Evolutionary conservation across 37 sponge, comb jelly and placozoan species (phyloP).

Genomic region (Cliona cf. orientalis): DNA sequence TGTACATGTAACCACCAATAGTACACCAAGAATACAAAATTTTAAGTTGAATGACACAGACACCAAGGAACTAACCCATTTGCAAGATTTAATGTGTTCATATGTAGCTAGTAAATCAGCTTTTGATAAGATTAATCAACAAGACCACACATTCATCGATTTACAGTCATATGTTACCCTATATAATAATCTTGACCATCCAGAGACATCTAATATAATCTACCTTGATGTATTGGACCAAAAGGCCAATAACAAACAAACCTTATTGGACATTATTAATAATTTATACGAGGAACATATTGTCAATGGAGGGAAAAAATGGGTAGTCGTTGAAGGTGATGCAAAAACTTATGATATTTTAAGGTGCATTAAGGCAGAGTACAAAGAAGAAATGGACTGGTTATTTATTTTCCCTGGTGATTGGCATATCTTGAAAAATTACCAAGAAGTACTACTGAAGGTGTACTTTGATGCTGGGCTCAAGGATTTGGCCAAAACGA

Average conservation of each 20-base stretch:
- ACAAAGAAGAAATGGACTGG: slow-evolving; percentile 16
- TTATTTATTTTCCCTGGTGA: slow-evolving; percentile 36
- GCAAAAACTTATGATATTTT: background rate
- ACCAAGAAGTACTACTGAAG: slow-evolving; percentile 17
- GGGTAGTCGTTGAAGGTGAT: slow-evolving; percentile 1
- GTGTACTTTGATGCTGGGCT: slow-evolving; percentile 34
- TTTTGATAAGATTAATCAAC: background rate
- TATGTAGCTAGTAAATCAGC: background rate
- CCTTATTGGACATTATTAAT: background rate
- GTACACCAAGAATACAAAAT: background rate
- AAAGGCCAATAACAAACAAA: background rate
- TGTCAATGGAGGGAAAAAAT: background rate
- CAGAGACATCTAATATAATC: background rate
- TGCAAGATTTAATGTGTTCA: background rate
- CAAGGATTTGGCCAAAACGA: slow-evolving; percentile 9
- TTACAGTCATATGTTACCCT: background rate
- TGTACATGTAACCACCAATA: too few species aligned
- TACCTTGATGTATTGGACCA: background rate
- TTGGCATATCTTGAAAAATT: slow-evolving; percentile 39
- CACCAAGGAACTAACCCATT: background rate
- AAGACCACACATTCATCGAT: background rate
- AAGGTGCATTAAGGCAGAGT: background rate
- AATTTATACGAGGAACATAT: background rate
- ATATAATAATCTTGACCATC: background rate
- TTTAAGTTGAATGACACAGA: background rate